Conservation (phyloP, 1,140 invertebrate genomes). For the Pollicipes pollicipes region DNA sequence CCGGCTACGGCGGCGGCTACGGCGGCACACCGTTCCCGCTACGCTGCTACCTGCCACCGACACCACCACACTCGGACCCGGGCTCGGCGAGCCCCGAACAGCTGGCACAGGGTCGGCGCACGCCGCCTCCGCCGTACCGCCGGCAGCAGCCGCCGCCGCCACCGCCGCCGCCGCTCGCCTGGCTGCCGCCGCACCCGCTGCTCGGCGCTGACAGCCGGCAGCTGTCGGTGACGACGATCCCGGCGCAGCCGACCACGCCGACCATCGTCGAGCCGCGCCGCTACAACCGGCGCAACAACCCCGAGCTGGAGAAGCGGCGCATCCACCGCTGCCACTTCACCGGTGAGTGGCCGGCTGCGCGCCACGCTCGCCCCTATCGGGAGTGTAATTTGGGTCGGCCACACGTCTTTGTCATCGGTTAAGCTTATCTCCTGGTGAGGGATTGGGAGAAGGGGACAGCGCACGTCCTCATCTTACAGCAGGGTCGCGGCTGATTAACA, state of each 20-base stretch:
- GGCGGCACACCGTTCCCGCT: background rate
- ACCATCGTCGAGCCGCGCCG: slow-evolving; percentile 26
- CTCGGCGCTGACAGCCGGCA: slow-evolving; percentile 33
- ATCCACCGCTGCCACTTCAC: slow-evolving; percentile 91
- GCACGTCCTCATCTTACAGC: too few species aligned
- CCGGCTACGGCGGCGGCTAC: background rate
- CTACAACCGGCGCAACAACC: slow-evolving; percentile 88
- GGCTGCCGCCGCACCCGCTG: slow-evolving; percentile 37
- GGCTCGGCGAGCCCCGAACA: slow-evolving; percentile 25
- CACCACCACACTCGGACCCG: slow-evolving; percentile 62
- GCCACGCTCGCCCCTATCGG: too few species aligned
- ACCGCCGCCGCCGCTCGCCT: slow-evolving; percentile 32
- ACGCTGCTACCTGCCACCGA: slow-evolving; percentile 48
- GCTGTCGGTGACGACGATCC: slow-evolving; percentile 6
- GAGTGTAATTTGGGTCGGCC: too few species aligned
- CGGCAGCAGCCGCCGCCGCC: slow-evolving; percentile 27
- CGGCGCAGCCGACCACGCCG: slow-evolving; percentile 19
- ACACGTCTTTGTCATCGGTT: too few species aligned
- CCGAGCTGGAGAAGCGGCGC: slow-evolving; percentile 79
- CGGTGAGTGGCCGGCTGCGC: slow-evolving; percentile 75
- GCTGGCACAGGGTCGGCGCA: slow-evolving; percentile 9
- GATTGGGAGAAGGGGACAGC: too few species aligned
- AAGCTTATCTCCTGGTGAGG: too few species aligned
- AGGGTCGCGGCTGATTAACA: too few species aligned
- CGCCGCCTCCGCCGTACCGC: slow-evolving; percentile 23